phyloP scores from a whole-genome alignment of 2,888 invertebrate genomes.

The Rhogogaster chlorosoma region DNA sequence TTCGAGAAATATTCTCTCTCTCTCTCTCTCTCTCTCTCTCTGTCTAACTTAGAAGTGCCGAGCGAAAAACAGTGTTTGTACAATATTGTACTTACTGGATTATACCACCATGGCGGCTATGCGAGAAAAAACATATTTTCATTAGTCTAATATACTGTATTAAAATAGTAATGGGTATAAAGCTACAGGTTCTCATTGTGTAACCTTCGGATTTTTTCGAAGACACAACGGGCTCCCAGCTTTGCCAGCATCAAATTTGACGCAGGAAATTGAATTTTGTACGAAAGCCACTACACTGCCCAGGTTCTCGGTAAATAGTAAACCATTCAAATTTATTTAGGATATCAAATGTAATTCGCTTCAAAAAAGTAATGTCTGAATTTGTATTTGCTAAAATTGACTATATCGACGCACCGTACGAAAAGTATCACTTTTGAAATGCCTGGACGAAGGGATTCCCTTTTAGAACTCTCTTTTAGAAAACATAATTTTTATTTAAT shows the following conservation, averaged over 20 bases:
- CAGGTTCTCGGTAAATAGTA: neutral
- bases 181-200: neutral
- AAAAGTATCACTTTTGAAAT: no score
- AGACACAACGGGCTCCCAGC: neutral
- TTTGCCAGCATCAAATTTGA: neutral
- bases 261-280: conserved; percentile 26
- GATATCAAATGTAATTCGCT: neutral
- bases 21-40: neutral
- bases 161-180: neutral
- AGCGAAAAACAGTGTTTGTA: conserved; percentile 20
- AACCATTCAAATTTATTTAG: neutral
- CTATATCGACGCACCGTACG: no score
- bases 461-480: no score
- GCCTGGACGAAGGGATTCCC: no score
- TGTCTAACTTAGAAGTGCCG: no score
- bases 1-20: neutral
- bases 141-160: neutral
- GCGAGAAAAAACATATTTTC: conserved; percentile 56
- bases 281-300: neutral
- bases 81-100: conserved; percentile 87
- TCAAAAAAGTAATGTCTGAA: neutral
- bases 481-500: no score
- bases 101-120: conserved; percentile 96
- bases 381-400: neutral
- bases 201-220: neutral